A percentile compares a stretch with the other conserved stretches of the same genome.
These are phyloP conservation scores for Prionace glauca DNA, from an alignment of 2,797 vertebrate species.

Conservation along the genomic window DNA sequence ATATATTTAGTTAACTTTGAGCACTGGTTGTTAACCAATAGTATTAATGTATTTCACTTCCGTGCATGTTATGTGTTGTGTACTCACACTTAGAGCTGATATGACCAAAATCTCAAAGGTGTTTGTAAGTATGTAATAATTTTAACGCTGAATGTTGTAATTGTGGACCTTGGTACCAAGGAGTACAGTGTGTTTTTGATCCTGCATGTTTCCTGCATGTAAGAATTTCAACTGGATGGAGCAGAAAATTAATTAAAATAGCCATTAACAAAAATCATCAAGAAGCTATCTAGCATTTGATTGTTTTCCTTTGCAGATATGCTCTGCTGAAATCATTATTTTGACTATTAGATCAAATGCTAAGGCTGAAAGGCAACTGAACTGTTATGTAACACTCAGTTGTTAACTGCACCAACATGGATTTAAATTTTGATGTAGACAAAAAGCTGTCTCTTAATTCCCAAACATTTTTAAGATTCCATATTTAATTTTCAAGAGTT, in stretches of 20 bases:
- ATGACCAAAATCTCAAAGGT: neutral
- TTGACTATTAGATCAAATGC: neutral
- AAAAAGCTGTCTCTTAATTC: neutral
- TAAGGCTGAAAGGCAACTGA: neutral
- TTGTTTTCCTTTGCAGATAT: neutral
- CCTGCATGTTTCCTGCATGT: no score
- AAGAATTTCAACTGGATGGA: no score
- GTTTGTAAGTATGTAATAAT: no score
- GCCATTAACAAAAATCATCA: no score
- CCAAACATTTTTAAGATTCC: conserved; percentile 4
- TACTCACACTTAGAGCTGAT: neutral
- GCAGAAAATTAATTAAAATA: no score
- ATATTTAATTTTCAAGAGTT: neutral
- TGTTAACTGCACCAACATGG: neutral
- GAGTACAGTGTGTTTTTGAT: no score
- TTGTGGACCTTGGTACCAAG: no score
- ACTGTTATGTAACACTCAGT: neutral
- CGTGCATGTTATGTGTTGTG: neutral
- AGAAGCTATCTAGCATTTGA: neutral
- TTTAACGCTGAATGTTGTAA: no score
- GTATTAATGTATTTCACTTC: neutral
- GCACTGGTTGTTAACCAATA: neutral
- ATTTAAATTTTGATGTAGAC: neutral
- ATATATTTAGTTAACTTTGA: neutral
- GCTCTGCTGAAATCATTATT: neutral